Base-by-base conservation (phyloP, 2,797 vertebrate genomes). In the Manis pentadactyla region DNA sequence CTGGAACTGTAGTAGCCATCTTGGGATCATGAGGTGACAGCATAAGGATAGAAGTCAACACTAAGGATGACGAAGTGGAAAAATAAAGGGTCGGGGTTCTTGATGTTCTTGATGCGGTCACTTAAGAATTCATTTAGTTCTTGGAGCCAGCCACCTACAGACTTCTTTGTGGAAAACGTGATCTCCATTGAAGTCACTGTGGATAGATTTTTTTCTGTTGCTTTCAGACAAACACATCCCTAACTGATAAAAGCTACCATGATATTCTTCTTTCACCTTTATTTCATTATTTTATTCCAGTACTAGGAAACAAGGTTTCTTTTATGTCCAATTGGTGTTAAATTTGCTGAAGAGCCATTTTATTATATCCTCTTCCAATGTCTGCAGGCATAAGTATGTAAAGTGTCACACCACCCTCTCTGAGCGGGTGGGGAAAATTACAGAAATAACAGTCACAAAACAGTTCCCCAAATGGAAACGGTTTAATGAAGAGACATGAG, bases 401-500 rank as follows among this genome's bases (percentile, higher is more conserved):
- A 71, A 91, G 46, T 29, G 55, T 89, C 61, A 95, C 19, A 49
- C 31, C 14, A 73, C 2, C 31, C 42, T 95, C 57, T 87, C 64
- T 49, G n/a, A 84, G 37, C 2, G 0, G 19, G 29, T 87, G 39
- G 59, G 29, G n/a, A 15, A 81, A 94, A 63, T 51, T 78, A 53
- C 25, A 42, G 92, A 93, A 84, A 92, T 64, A 64, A 81, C 34
- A 92, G 42, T 29, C 42, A 86, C 19, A 68, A 21, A 85, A 89
- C 25, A 25, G 12, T 55, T 66, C 39, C 89, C 74, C 51, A 12
- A 84, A 87, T 61, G 82, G 42, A 87, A 79, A 51, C 23, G 21
- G 29, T 85, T 13, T 90, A 66, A 86, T 82, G 66, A 82, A 46
- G 61, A 96, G 31, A 89, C 78, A 93, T 73, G 64, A 86, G 85